phyloP scores from a whole-genome alignment of 1,140 invertebrate genomes.

The Drosophila obscura region DNA sequence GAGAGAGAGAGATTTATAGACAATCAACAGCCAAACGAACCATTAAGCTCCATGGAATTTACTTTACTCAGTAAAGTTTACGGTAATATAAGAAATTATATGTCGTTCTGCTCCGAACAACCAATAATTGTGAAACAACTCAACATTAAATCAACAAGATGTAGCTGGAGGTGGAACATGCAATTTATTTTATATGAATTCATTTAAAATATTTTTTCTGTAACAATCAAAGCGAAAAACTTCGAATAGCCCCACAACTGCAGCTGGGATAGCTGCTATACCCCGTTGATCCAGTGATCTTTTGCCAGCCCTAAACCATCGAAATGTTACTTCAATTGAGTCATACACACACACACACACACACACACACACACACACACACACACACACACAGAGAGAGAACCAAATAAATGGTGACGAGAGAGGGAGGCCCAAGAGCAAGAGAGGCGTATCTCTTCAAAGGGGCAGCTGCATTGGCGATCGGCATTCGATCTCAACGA shows the following conservation, averaged over 20 bases:
- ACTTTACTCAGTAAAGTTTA: too few species aligned
- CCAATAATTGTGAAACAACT: too few species aligned
- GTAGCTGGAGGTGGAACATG: too few species aligned
- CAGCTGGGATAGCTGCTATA: background rate
- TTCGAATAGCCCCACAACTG: too few species aligned
- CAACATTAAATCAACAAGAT: too few species aligned
- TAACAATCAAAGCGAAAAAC: background rate
- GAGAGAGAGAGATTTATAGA: too few species aligned
- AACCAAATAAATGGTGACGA: conserved; percentile 5
- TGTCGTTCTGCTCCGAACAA: too few species aligned
- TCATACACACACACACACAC: conserved; percentile 6
- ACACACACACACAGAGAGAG: background rate
- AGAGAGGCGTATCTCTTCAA: conserved; percentile 27
- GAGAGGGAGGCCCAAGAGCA: background rate
- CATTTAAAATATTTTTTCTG: too few species aligned
- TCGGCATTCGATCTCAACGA: conserved; percentile 36
- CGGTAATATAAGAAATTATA: too few species aligned
- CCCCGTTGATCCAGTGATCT: background rate
- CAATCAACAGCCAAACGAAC: too few species aligned
- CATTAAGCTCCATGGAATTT: too few species aligned
- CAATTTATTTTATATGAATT: too few species aligned
- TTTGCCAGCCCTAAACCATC: conserved; percentile 17
- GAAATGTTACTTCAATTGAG: conserved; percentile 32
- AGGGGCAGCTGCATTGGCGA: conserved; percentile 61
- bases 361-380: background rate